Base-by-base conservation (phyloP, 2,113 vertebrate genomes). In the Motacilla alba region DNA sequence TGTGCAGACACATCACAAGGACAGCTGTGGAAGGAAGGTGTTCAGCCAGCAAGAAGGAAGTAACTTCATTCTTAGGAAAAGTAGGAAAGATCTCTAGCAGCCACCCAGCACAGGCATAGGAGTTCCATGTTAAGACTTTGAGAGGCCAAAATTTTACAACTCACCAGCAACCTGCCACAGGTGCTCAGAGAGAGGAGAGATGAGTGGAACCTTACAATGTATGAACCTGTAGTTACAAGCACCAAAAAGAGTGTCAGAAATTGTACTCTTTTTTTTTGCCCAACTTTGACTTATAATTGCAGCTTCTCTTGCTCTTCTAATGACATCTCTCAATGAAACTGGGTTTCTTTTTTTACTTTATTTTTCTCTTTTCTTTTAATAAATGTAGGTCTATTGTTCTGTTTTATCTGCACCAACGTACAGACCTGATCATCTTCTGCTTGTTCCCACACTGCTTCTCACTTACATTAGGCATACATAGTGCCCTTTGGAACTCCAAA, bases 91-190 rank as follows among this genome's bases (percentile, higher is more conserved):
- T 74, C 50, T 67, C 60, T 33, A 35, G 6, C 0, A 8, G 13
- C 39, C 30, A 8, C 31, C 15, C 35, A 78, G 24, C 23, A 24
- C 0, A 30, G 23, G 21, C 16, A 7, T 5, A n/a, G 15, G 30
- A 70, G 28, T 31, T 30, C n/a, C 13, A 0, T 7, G 11, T 59
- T 62, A 53, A 53, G 84, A 62, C 24, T n/a, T 47, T 19, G 46
- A 53, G 9, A 85, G 19, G 18, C 20, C 62, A 27, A 16, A 59
- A 66, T 24, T 66, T 70, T 63, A 46, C 23, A 41, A n/a, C 19
- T 63, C 1, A 2, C 5, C 37, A 63, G 49, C 39, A 47, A 5
- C 26, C 17, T 20, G 30, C 11, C 47, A 24, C 0, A 0, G 2
- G 2, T 3, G 2, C 52, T 63, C 26, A 33, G 35, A 21, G 39